Evolutionary conservation across 2,797 vertebrate species (phyloP).

Genomic region (Myotis vivesi): DNA sequence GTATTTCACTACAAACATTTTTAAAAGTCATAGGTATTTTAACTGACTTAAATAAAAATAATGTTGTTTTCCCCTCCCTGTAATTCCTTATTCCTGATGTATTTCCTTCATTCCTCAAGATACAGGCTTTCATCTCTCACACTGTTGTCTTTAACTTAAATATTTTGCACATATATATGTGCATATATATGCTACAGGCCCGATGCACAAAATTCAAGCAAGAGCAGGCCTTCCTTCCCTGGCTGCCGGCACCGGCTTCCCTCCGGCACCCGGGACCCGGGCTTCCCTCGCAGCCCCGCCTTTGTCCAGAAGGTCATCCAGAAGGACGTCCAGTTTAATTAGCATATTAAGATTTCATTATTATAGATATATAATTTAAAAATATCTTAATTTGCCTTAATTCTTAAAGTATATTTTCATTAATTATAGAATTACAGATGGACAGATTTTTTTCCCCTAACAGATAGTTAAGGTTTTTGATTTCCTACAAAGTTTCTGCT

Average conservation of each 20-base stretch:
- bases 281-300: too few species aligned
- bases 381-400: background rate
- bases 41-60: background rate
- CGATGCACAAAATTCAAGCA: too few species aligned
- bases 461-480: background rate
- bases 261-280: too few species aligned
- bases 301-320: too few species aligned
- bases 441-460: background rate
- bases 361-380: too few species aligned
- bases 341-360: too few species aligned
- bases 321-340: too few species aligned
- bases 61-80: background rate
- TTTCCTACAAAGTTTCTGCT: background rate
- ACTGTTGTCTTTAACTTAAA: background rate
- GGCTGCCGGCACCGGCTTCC: too few species aligned
- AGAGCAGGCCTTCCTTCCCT: too few species aligned
- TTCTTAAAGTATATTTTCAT: background rate
- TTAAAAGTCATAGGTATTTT: background rate
- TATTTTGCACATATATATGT: background rate
- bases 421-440: background rate
- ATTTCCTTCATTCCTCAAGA: background rate
- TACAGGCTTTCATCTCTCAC: background rate
- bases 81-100: background rate
- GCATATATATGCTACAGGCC: too few species aligned
- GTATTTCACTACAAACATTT: background rate